Evolutionary conservation across 2,888 invertebrate genomes (phyloP).

Genomic region (Noctua pronuba): DNA sequence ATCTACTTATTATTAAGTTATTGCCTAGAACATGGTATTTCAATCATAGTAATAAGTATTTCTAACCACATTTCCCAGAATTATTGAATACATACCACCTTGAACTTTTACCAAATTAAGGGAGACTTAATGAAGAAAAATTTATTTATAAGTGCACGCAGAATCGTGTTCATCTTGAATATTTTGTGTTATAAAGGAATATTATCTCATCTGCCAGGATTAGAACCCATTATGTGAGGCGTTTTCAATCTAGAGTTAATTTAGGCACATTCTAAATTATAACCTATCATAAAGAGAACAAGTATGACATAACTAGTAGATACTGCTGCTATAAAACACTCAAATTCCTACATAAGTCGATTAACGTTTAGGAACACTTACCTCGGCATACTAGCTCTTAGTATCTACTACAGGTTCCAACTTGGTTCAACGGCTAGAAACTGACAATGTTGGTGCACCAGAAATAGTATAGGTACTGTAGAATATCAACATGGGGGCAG

Average conservation of each 20-base stretch:
- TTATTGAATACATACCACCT: too few species aligned
- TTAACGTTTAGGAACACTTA: background rate
- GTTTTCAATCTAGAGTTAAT: slow-evolving; percentile 31
- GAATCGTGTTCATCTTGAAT: slow-evolving; percentile 17
- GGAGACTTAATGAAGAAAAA: slow-evolving; percentile 27
- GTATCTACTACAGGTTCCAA: background rate
- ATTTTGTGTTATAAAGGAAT: slow-evolving; percentile 36
- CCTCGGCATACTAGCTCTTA: background rate
- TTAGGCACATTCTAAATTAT: background rate
- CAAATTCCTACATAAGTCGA: background rate
- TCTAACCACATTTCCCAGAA: too few species aligned
- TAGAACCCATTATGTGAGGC: slow-evolving; percentile 24
- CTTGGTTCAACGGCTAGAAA: background rate
- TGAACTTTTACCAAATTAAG: slow-evolving; percentile 18
- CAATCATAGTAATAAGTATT: too few species aligned
- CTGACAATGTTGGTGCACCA: background rate
- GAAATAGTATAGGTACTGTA: background rate
- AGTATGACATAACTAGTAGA: background rate
- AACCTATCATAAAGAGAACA: slow-evolving; percentile 2
- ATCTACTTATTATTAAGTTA: too few species aligned
- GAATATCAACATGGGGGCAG: too few species aligned
- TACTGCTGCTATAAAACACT: background rate
- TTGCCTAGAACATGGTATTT: too few species aligned
- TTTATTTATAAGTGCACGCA: background rate
- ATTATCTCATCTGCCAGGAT: slow-evolving; percentile 34